A percentile compares a stretch with the other conserved stretches of the same genome.
These are phyloP conservation scores for Alethe diademata DNA, from an alignment of 2,113 vertebrate species.

Conservation along the genomic window DNA sequence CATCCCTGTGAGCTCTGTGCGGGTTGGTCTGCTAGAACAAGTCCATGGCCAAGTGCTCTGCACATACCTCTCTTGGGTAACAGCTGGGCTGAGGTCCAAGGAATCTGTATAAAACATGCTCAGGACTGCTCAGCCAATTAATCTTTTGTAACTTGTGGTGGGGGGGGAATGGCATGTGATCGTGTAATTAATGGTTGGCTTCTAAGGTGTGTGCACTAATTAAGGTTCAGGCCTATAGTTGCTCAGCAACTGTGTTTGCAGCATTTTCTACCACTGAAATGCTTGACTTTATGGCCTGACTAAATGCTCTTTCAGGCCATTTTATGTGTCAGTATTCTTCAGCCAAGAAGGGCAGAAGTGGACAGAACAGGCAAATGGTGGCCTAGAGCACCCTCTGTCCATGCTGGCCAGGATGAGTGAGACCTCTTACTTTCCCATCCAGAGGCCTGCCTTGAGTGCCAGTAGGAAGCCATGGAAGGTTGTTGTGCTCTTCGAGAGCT, in stretches of 20 bases:
- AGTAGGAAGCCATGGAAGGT: not conserved
- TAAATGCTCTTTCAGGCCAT: not conserved
- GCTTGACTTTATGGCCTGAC: not conserved
- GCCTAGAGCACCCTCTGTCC: not conserved
- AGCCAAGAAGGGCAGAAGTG: not conserved
- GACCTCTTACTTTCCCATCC: not conserved
- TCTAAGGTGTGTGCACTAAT: slow-evolving; percentile 47
- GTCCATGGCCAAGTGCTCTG: not conserved
- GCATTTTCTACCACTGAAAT: slow-evolving; percentile 11
- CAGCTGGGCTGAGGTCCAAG: slow-evolving; percentile 46
- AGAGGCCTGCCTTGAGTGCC: not conserved
- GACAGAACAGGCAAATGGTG: not conserved
- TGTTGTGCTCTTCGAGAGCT: not conserved
- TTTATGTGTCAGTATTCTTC: not conserved
- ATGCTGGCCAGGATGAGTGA: rapidly evolving
- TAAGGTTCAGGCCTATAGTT: slow-evolving; percentile 22
- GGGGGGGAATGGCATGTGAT: slow-evolving; percentile 17
- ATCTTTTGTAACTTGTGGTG: slow-evolving; percentile 42
- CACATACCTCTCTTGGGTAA: slow-evolving; percentile 38
- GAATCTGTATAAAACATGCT: slow-evolving; percentile 55
- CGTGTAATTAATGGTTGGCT: slow-evolving; percentile 49
- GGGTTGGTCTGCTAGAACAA: slow-evolving; percentile 15
- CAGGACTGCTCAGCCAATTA: slow-evolving; percentile 59
- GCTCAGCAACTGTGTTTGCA: slow-evolving; percentile 41
- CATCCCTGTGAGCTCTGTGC: rapidly evolving